Conservation (phyloP, 37 sponge, comb jelly and placozoan species). For the Geodia barretti region DNA sequence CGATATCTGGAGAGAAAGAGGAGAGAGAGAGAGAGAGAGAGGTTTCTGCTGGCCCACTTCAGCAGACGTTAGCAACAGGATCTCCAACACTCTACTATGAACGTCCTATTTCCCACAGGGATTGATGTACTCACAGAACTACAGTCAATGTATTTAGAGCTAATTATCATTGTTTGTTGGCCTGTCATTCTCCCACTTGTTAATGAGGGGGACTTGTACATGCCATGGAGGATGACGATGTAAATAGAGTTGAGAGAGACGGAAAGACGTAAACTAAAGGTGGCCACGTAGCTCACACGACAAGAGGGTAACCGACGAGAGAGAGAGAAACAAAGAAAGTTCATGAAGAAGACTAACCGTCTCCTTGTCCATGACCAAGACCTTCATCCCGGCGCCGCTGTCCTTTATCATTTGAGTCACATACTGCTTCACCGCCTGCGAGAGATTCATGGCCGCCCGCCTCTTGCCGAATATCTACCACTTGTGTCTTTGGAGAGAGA, state of each 20-base stretch:
- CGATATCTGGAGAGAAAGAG: slow-evolving; percentile 55
- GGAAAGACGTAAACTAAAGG: background rate
- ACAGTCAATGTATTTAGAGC: too few relatives aligned
- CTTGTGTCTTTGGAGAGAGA: too few relatives aligned
- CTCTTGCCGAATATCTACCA: background rate
- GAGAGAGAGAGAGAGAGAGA: too few relatives aligned
- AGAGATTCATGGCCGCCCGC: slow-evolving; percentile 79
- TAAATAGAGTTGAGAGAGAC: background rate
- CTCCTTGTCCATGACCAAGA: slow-evolving; percentile 92
- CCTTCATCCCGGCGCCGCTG: slow-evolving; percentile 96
- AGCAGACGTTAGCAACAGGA: background rate
- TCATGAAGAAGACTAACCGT: slow-evolving; percentile 45
- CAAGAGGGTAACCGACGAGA: background rate
- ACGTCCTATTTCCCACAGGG: too few relatives aligned
- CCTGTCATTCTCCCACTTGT: background rate
- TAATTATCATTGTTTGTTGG: background rate
- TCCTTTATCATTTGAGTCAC: slow-evolving; percentile 91
- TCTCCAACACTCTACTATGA: background rate
- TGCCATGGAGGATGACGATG: background rate
- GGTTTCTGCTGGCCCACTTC: too few relatives aligned
- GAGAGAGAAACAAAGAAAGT: background rate
- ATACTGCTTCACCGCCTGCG: slow-evolving; percentile 86
- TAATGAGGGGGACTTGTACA: background rate
- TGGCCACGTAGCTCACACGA: too few relatives aligned
- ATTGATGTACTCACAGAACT: too few relatives aligned